phyloP scores from a whole-genome alignment of 53 echinoderm and acorn worm species.

The Paelopatides confundens region DNA sequence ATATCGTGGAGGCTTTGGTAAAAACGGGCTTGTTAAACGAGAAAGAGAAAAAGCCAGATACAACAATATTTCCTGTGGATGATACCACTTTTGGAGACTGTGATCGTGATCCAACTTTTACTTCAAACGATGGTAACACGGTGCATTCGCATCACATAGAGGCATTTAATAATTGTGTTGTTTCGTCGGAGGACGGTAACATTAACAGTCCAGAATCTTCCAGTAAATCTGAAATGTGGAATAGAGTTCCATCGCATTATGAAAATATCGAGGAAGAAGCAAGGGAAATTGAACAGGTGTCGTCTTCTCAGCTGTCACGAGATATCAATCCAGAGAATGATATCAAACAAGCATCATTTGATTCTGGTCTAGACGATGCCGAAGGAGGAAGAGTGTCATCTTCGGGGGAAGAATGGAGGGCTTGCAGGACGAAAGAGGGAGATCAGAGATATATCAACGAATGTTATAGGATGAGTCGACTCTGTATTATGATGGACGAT shows the following conservation, averaged over 20 bases:
- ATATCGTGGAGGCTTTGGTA: constrained; percentile 90
- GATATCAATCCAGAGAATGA: not conserved
- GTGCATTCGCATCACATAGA: not conserved
- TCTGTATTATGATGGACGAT: constrained; percentile 18
- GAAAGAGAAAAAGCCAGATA: constrained; percentile 14
- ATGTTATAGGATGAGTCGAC: constrained; percentile 15
- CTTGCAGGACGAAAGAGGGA: not conserved
- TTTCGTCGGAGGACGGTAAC: not conserved
- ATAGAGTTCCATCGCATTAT: not conserved
- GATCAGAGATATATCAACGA: constrained; percentile 12
- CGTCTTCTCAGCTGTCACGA: not conserved
- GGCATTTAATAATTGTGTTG: not conserved
- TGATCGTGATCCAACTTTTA: constrained; percentile 2
- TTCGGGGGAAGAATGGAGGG: not conserved
- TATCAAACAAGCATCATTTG: constrained; percentile 20
- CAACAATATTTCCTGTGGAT: constrained; percentile 38
- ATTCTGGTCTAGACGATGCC: constrained; percentile 18
- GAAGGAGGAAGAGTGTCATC: not conserved
- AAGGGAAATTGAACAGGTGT: too few species aligned
- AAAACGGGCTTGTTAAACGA: constrained; percentile 70
- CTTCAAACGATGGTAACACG: not conserved
- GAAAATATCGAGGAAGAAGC: not conserved
- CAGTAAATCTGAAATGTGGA: not conserved
- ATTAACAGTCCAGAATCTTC: not conserved
- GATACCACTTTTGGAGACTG: not conserved